These are phyloP conservation scores for Phoebastria nigripes DNA, from an alignment of 2,797 vertebrate species.

Conservation along the genomic window DNA sequence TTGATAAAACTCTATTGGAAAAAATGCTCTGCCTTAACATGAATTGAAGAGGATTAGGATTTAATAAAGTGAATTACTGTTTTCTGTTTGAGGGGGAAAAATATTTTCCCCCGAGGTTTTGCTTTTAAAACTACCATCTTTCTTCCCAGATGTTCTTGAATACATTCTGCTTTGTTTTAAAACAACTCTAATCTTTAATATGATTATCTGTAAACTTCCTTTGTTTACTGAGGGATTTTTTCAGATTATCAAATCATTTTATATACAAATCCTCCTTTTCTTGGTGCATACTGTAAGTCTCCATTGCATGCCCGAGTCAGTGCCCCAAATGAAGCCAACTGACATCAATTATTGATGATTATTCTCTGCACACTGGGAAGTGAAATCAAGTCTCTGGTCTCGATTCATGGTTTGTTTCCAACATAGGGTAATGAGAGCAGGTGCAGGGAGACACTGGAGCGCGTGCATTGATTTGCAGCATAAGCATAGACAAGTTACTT, in stretches of 20 bases:
- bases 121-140: not conserved
- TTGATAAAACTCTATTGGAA: not conserved
- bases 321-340: not conserved
- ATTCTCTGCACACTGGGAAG: not conserved
- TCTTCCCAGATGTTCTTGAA: not conserved
- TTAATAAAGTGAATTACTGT: constrained; percentile 9
- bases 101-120: constrained; percentile 4
- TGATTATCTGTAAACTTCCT: constrained; percentile 44
- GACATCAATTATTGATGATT: constrained; percentile 6
- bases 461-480: not conserved
- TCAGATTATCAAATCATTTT: constrained; percentile 37
- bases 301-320: not conserved
- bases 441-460: not conserved
- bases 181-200: constrained; percentile 58
- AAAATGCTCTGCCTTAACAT: not conserved
- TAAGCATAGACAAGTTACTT: not conserved
- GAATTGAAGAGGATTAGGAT: constrained; percentile 21
- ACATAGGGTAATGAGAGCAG: not conserved
- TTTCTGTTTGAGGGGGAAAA: not conserved
- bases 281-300: not conserved
- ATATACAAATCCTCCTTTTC: constrained; percentile 17
- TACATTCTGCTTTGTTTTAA: constrained; percentile 43
- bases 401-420: not conserved
- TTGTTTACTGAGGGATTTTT: constrained; percentile 57
- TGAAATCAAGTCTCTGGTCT: not conserved